Percentiles rank a stretch among this genome's conserved stretches.
Evolutionary conservation across 2,888 invertebrate genomes (phyloP).

Genomic region (Hoplodrina blanda): DNA sequence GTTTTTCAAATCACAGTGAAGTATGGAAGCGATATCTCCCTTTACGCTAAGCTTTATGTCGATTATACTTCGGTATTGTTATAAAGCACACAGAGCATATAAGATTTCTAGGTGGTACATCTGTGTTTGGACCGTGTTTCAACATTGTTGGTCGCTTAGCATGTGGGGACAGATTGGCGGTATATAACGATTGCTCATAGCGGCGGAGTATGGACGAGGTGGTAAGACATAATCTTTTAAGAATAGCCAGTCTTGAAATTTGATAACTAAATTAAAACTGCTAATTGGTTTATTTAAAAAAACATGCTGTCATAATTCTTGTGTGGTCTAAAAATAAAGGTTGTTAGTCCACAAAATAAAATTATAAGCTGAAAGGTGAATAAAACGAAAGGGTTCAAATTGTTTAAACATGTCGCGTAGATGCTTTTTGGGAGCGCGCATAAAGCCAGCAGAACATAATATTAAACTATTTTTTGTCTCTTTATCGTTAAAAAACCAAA

Average conservation of each 20-base stretch:
- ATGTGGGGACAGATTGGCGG: constrained; percentile 18
- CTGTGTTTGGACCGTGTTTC: constrained; percentile 1
- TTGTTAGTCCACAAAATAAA: background rate
- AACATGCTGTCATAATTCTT: too few relatives aligned
- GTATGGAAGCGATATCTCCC: constrained; percentile 1
- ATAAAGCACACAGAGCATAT: background rate
- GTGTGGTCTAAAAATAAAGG: too few relatives aligned
- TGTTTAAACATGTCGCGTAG: background rate
- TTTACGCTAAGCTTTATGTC: background rate
- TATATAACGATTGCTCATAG: constrained; percentile 2
- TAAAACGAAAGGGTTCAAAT: background rate
- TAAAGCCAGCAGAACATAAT: too few relatives aligned
- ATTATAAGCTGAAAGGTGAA: background rate
- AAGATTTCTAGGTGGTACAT: background rate
- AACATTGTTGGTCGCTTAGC: constrained; percentile 1
- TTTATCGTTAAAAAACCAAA: too few relatives aligned
- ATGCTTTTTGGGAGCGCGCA: too few relatives aligned
- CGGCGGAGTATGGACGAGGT: background rate
- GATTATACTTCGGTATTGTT: background rate
- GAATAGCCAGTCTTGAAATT: background rate
- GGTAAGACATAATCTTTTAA: background rate
- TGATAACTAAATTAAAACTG: too few relatives aligned
- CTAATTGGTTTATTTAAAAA: too few relatives aligned
- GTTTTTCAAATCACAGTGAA: constrained; percentile 40
- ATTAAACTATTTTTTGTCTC: too few relatives aligned